Evolutionary conservation across 2,113 vertebrate species (phyloP).

Genomic region (Oplegnathus fasciatus): DNA sequence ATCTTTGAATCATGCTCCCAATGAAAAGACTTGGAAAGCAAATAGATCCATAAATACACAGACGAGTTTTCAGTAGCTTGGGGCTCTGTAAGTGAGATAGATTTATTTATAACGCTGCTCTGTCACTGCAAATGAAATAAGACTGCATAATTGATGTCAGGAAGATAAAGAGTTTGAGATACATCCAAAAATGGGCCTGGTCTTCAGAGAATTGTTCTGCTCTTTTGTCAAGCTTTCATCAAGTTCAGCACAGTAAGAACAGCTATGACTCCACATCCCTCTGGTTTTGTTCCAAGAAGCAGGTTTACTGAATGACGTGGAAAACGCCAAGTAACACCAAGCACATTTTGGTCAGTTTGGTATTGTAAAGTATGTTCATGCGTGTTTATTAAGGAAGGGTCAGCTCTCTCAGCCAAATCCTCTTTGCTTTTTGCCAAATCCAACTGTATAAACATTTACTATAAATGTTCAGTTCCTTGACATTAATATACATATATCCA

Average conservation of each 20-base stretch:
- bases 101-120: constrained; percentile 59
- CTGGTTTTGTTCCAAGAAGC: background rate
- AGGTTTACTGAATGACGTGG: background rate
- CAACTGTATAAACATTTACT: too few species aligned
- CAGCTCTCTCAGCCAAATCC: too few species aligned
- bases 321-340: background rate
- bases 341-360: background rate
- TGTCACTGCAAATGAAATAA: constrained; percentile 56
- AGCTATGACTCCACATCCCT: background rate
- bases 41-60: constrained; percentile 59
- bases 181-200: constrained; percentile 34
- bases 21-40: constrained; percentile 56
- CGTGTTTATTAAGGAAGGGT: too few species aligned
- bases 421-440: too few species aligned
- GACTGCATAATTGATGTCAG: constrained; percentile 44
- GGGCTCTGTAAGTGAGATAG: constrained; percentile 51
- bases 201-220: constrained; percentile 38
- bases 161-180: constrained; percentile 37
- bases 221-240: constrained; percentile 31
- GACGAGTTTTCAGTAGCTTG: constrained; percentile 38
- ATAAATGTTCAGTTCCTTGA: too few species aligned
- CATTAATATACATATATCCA: too few species aligned
- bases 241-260: background rate
- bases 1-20: constrained; percentile 60
- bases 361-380: too few species aligned